Percentiles rank a stretch among this genome's conserved stretches.
These are phyloP conservation scores for Liopterus haemorrhoidalis DNA, from an alignment of 2,888 invertebrate species.

Conservation along the genomic window DNA sequence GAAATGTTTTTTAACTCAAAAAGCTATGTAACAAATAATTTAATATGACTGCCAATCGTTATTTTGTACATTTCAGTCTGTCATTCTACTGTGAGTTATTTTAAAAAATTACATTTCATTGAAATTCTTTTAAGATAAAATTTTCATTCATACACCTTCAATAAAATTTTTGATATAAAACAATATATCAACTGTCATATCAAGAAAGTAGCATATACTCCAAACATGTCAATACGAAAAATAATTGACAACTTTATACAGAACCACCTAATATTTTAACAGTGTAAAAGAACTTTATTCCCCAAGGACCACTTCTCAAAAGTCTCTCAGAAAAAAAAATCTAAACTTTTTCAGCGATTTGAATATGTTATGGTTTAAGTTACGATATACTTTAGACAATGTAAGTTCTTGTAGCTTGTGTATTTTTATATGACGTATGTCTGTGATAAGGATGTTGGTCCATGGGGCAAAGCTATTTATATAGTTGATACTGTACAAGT, in stretches of 20 bases:
- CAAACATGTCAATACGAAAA: slow-evolving; percentile 1
- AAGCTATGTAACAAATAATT: too few relatives aligned
- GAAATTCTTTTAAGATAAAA: too few relatives aligned
- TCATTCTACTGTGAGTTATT: too few relatives aligned
- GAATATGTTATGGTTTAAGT: slow-evolving; percentile 14
- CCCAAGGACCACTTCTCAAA: slow-evolving; percentile 17
- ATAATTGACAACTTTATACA: slow-evolving; percentile 11
- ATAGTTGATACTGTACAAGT: slow-evolving; percentile 24
- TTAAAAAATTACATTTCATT: too few relatives aligned
- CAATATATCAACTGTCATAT: too few relatives aligned
- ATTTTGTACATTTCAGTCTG: too few relatives aligned
- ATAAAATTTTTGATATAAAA: too few relatives aligned
- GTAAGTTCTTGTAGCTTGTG: background rate
- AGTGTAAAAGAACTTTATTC: slow-evolving; percentile 20
- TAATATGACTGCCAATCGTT: too few relatives aligned
- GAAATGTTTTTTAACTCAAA: too few relatives aligned
- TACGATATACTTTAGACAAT: background rate
- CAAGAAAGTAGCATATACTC: too few relatives aligned
- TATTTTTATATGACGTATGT: background rate
- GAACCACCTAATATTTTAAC: slow-evolving; percentile 22
- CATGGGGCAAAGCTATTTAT: slow-evolving; percentile 18
- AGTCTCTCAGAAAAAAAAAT: slow-evolving; percentile 17
- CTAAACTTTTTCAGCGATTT: slow-evolving; percentile 18
- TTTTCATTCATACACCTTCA: too few relatives aligned
- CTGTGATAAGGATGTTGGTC: background rate